Evolutionary conservation across 2,797 vertebrate species (phyloP), one percentile per base, ranked within the genome.

Genomic region (Myotis pilosus): DNA sequence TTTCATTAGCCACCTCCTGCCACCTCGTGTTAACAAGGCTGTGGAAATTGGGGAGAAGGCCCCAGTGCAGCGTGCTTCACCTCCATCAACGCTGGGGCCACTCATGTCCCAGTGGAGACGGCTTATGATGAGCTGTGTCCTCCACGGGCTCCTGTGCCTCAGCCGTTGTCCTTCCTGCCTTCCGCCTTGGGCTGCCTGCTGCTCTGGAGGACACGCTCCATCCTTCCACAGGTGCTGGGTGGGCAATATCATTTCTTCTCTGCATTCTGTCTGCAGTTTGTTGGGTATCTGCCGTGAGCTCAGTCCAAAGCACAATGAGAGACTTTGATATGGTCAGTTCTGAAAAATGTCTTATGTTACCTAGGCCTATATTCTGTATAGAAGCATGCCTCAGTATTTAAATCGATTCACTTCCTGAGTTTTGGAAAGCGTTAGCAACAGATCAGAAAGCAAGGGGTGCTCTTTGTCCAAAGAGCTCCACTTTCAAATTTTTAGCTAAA

Each of bases 271-370:
- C 33, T 23, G 10, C 8, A 7, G 2, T 38, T 44, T 8, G 4
- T 10, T 8, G 2, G 8, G 57, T 47, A 49, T 84, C 69, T 28
- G 3, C 83, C 25, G 5, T 28, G 51, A 33, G 30, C 44, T 57
- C 13, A 17, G 8, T 49, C 28, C 11, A n/a, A 62, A 22, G 49
- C 33, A 25, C 66, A 75, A 11, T 10, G 44, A 15, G 69, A 91
- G n/a, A 38, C 38, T 3, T 38, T 3, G 3, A 2, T n/a, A 17
- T 1, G 55, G 12, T 55, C 9, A 3, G 17, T 90, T 91, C 74
- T 87, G 71, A 47, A 94, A 92, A 49, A n/a, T 33, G 30, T 38
- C 93, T 87, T n/a, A 17, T 36, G n/a, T 68, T 76, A 6, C 20
- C 19, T 15, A n/a, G 41, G 62, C 33, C 53, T 20, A 20, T 13